Base-by-base conservation (phyloP, 2,797 vertebrate genomes). In the Pogonophryne albipinna region DNA sequence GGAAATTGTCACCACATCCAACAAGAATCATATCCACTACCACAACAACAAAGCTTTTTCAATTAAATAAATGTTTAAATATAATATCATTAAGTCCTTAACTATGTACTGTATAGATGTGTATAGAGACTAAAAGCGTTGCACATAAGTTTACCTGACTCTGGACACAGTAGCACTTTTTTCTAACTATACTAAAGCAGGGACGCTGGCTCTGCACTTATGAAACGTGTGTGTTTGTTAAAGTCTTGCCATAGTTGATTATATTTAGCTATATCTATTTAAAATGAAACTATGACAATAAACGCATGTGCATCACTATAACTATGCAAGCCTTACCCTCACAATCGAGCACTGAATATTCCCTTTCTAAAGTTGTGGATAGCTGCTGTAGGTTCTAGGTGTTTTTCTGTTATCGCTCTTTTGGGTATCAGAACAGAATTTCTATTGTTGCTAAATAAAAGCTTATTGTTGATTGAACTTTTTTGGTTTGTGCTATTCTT, bases 401-500 rank as follows among this genome's bases (percentile, higher is more conserved):
- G 61, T 62, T 93, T 94, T 93, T 88, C 87, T 90, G 87, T 81
- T 93, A 80, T 91, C 87, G 75, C 92, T 91, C 78, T 86, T 92
- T 94, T 94, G 71, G 79, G 68, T 88, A 89, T 87, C 89, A 92
- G 90, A 87, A 93, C 86, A 47, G 6, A 74, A 93, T 95, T 96
- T 96, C 83, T 96, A 95, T 91, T 95, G 92, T 96, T 96, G 93
- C 93, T 96, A 94, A 98, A 97, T 98, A 98, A 98, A 98, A 91
- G 90, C 91, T 95, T 95, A 92, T 87, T 91, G 68, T 74, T 76
- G 52, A 67, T 44, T 78, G 3, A 53, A 80, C 10, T 19, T 67
- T 11, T 3, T 53, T 45, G 34, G 55, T 15, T 60, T 75, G 14
- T 15, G 1, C 8, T 76, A 68, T 71, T 4, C 12, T 49, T 38